Base-by-base conservation (phyloP, 2,113 vertebrate genomes). In the Clarias gariepinus region DNA sequence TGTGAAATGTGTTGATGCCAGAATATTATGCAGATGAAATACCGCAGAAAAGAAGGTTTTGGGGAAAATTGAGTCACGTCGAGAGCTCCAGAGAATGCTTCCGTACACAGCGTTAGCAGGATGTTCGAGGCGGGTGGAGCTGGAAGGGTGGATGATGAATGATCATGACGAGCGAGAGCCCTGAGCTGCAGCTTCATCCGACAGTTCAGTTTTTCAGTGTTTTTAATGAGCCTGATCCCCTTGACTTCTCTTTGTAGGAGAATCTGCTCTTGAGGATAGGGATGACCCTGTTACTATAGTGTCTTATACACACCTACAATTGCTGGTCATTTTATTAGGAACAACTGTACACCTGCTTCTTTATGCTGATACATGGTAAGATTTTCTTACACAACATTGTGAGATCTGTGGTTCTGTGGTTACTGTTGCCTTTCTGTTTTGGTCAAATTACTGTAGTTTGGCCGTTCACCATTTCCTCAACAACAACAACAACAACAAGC, bases 141-240 rank as follows among this genome's bases (percentile, higher is more conserved):
- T 63, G 90, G n/a, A 64, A 47, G n/a, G 87, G 74, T 88, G 89
- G 87, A 93, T 95, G 93, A 95, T 94, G 90, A 92, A 94, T 89
- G 93, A 94, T 89, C 89, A 23, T 21, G 83, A 93, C 91, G 93
- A 94, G 84, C 73, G 84, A 90, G 81, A 55, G 74, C 89, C 83
- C 91, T 87, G 89, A 90, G 71, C 60, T 68, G 85, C 76, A 30
- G 21, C 79, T 87, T 33, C 66, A 19, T 15, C 61, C 19, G 76
- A 55, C 58, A 19, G 4, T 41, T 41, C 21, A 64, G 66, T 64
- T 64, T 90, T 92, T 93, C 92, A 93, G 91, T 90, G 91, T 94
- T 93, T 94, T 95, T 95, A 94, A 95, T 95, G 93, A 95, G 90
- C 88, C 85, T 88, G 87, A 90, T 90, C 91, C 88, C 90, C 88